Evolutionary conservation across 2,113 vertebrate genomes (phyloP), one percentile per base, ranked within the genome.

Genomic region (Epinephelus fuscoguttatus): DNA sequence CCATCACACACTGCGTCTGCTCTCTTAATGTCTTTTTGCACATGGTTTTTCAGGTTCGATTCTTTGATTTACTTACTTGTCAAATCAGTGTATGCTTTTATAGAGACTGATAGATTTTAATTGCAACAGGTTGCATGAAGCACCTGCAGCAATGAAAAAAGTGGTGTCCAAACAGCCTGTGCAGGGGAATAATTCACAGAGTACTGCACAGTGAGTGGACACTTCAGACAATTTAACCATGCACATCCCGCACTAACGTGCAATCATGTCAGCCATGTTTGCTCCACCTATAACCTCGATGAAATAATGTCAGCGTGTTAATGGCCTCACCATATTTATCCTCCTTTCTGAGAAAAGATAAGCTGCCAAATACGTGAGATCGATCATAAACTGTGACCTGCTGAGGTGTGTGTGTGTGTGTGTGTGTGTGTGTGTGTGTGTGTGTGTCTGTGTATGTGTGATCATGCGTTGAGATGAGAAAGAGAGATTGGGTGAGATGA

Each of bases 401-500:
- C 45, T 76, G 55, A 78, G 68, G 47, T 55, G 27, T 23, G 8
- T 25, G n/a, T 63, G 67, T 27, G 25, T 27, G 25, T 27, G 25
- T 25, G 25, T 25, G 25, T n/a, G 53, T 11, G 12, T 25, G 56
- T 14, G 55, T 4, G 55, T 23, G 55, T 23, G 52, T 47, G 37
- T n/a, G 12, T 40, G 25, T 18, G 52, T 21, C 21, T 1, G 19
- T 8, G 21, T 4, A 23, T 10, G 68, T 40, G 52, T 11, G 25
- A 61, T 59, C 27, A 23, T 18, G 13, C 21, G 70, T 37, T 42
- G 11, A 91, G 56, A 68, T 64, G 45, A 84, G 70, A 72, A 53
- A 56, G 17, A 78, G 69, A 81, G 70, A 55, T 18, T 50, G 13
- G 17, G 56, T 50, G 61, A 80, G 84, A 92, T 85, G 84, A 88